Percentiles rank a stretch among this genome's conserved stretches.
These are phyloP conservation scores for Sparus aurata DNA, from an alignment of 2,797 vertebrate genomes.

Conservation along the genomic window DNA sequence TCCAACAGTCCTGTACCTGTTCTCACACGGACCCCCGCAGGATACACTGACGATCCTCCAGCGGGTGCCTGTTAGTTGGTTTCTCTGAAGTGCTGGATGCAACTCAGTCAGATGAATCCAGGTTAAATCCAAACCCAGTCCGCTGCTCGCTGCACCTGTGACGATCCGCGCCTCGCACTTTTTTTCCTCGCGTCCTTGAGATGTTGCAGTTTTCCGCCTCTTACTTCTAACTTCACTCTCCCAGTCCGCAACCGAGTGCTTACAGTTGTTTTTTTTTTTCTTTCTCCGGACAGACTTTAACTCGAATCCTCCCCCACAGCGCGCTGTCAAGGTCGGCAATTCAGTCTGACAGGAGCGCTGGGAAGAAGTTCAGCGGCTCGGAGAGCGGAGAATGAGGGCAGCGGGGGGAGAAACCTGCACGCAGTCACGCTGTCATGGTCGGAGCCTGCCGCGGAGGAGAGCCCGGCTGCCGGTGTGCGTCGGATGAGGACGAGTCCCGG, in stretches of 20 bases:
- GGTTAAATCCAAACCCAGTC: slow-evolving; percentile 55
- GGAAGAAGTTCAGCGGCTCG: slow-evolving; percentile 57
- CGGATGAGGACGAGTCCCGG: slow-evolving; percentile 75
- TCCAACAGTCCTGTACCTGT: background rate
- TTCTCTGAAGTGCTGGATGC: slow-evolving; percentile 23
- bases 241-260: slow-evolving; percentile 6
- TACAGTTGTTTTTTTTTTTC: slow-evolving; percentile 10
- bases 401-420: slow-evolving; percentile 32
- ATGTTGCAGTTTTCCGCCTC: slow-evolving; percentile 11
- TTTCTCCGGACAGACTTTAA: slow-evolving; percentile 47
- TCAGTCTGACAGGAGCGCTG: slow-evolving; percentile 48
- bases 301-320: slow-evolving; percentile 47
- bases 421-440: slow-evolving; percentile 65
- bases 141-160: slow-evolving; percentile 67
- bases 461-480: slow-evolving; percentile 72
- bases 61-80: background rate
- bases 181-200: slow-evolving; percentile 44
- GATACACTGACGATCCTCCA: background rate
- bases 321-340: slow-evolving; percentile 71
- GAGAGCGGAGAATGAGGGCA: slow-evolving; percentile 16
- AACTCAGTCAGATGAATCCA: slow-evolving; percentile 60
- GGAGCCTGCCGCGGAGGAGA: slow-evolving; percentile 67
- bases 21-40: background rate
- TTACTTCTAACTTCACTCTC: slow-evolving; percentile 64
- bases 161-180: slow-evolving; percentile 49